A percentile compares a stretch with the other conserved stretches of the same genome.
phyloP scores from a whole-genome alignment of 2,888 invertebrate genomes.

The Callyntrura guangdongensis region DNA sequence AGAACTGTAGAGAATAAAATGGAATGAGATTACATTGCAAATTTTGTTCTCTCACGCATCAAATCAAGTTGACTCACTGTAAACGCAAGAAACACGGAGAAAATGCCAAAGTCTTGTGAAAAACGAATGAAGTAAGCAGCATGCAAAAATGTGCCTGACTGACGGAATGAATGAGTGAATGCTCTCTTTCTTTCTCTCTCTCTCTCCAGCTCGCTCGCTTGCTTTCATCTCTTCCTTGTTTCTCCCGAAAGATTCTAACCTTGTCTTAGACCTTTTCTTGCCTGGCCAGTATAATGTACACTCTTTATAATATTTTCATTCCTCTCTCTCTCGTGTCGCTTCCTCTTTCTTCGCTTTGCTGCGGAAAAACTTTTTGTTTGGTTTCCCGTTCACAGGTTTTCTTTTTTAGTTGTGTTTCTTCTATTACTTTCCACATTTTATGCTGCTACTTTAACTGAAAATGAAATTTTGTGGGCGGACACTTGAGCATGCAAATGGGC shows the following conservation, averaged over 20 bases:
- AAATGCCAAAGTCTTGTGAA: background rate
- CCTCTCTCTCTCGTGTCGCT: background rate
- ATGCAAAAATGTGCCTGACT: slow-evolving; percentile 47
- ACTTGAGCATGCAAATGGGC: slow-evolving; percentile 73
- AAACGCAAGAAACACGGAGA: slow-evolving; percentile 1
- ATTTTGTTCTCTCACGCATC: slow-evolving; percentile 68
- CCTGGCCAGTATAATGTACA: slow-evolving; percentile 43
- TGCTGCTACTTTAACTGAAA: slow-evolving; percentile 65
- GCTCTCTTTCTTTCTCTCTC: background rate
- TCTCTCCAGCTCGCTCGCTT: background rate
- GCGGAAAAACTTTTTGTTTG: slow-evolving; percentile 54
- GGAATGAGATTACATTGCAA: slow-evolving; percentile 61
- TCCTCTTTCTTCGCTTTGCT: slow-evolving; percentile 24
- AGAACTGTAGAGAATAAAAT: slow-evolving; percentile 39
- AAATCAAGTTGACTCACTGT: slow-evolving; percentile 66
- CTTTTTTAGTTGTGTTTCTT: slow-evolving; percentile 58
- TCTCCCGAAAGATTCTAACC: slow-evolving; percentile 23
- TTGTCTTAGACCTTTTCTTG: slow-evolving; percentile 23
- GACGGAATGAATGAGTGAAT: background rate
- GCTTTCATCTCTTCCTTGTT: background rate
- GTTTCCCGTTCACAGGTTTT: slow-evolving; percentile 55
- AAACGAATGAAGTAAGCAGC: slow-evolving; percentile 42
- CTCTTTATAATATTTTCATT: slow-evolving; percentile 26
- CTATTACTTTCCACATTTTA: slow-evolving; percentile 60
- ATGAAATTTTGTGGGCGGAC: slow-evolving; percentile 72